Base-by-base conservation (phyloP, 2,113 vertebrate species). In the Noctilio leporinus region DNA sequence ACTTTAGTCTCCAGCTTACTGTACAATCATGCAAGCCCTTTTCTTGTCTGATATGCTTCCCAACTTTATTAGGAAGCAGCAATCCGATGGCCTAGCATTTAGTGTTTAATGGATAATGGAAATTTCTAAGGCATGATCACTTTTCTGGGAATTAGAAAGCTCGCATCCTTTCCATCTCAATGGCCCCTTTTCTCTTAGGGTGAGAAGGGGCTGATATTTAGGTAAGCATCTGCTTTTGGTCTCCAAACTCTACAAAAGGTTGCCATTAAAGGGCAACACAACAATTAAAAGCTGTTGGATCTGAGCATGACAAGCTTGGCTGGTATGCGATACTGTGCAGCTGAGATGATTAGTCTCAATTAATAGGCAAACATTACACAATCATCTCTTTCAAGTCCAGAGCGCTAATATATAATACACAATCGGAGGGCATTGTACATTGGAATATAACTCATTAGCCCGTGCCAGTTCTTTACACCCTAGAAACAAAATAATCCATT, bases 281-380 rank as follows among this genome's bases (percentile, higher is more conserved):
- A 87, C 92, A 95, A 92, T 86, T 93, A 86, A 95, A 95, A 96
- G 90, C 77, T 90, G 47, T 92, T 94, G 95, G 78, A 69, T 84
- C 30, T 43, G 86, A 95, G 76, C 85, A 84, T 95, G 93, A 96
- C 93, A 93, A 57, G 77, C 78, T 72, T 76, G 77, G 89, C 96
- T 97, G 96, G 93, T 93, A 77, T 95, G 94, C 49, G 80, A 53
- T 8, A 77, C 86, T 88, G 14, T 65, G 53, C 88, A 96, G 92
- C 96, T 96, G 94, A 94, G 83, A 97, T 84, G 92, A 95, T 97
- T 94, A 87, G 69, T 96, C 96, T 88, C 97, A 93, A 92, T 94
- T 96, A 95, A 95, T 91, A 86, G 93, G 92, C 91, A 96, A 96
- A 75, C 92, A 78, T 93, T 77, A 96, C 62, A 92, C 94, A 96